A percentile compares a stretch with the other conserved stretches of the same genome.
Conservation (phyloP, 2,113 vertebrate genomes). For the Malurus elegans region DNA sequence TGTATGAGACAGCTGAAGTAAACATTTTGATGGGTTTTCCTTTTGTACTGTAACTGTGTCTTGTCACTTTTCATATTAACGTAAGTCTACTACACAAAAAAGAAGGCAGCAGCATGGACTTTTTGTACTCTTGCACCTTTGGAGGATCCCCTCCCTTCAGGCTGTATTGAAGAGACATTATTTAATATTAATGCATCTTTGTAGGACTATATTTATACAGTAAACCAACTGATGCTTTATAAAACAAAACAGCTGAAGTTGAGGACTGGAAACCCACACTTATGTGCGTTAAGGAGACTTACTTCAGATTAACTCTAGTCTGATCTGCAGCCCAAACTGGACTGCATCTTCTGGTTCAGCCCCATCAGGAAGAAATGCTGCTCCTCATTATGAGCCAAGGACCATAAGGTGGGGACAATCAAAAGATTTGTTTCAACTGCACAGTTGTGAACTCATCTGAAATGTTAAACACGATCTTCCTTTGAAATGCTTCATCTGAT, state of each 20-base stretch:
- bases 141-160: background rate
- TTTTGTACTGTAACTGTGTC: background rate
- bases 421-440: background rate
- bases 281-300: background rate
- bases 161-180: background rate
- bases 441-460: background rate
- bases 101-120: background rate
- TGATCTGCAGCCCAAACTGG: background rate
- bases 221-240: background rate
- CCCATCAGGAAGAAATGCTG: background rate
- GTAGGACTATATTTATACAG: background rate
- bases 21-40: background rate
- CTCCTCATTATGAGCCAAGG: background rate
- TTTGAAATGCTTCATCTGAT: background rate
- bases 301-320: background rate
- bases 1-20: background rate
- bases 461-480: background rate
- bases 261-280: background rate
- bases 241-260: background rate
- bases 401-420: background rate
- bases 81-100: background rate
- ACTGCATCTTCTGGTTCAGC: background rate
- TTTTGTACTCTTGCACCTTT: background rate
- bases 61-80: background rate
- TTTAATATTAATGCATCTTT: background rate